phyloP scores from a whole-genome alignment of 2,113 vertebrate species.

The Lutjanus erythropterus region DNA sequence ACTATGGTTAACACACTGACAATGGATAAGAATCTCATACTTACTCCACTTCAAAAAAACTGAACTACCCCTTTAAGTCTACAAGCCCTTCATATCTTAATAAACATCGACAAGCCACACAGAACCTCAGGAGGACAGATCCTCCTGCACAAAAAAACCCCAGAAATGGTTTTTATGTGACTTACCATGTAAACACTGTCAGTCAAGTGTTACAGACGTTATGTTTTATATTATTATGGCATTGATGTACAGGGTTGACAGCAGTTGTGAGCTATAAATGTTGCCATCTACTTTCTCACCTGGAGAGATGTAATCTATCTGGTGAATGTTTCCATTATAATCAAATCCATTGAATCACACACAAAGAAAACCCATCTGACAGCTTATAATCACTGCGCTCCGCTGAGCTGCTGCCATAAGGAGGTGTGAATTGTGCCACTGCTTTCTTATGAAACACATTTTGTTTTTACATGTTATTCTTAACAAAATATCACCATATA shows the following conservation, averaged over 20 bases:
- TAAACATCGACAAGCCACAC: not conserved
- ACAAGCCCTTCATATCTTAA: conserved; percentile 12
- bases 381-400: conserved; percentile 47
- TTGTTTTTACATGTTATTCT: conserved; percentile 26
- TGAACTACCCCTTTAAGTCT: not conserved
- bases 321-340: conserved; percentile 54
- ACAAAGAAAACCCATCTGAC: conserved; percentile 48
- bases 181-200: not conserved
- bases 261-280: not conserved
- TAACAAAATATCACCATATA: not conserved
- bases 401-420: conserved; percentile 11
- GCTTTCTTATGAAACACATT: conserved; percentile 15
- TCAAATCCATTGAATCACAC: conserved; percentile 63
- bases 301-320: conserved; percentile 11
- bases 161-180: not conserved
- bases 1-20: no score
- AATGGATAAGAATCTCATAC: not conserved
- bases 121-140: no score
- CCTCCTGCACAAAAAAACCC: not conserved
- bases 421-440: conserved; percentile 6
- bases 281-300: conserved; percentile 1
- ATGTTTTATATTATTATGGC: conserved; percentile 8
- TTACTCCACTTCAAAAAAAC: not conserved
- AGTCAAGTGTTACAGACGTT: not conserved
- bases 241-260: conserved; percentile 13